A percentile compares a stretch with the other conserved stretches of the same genome.
Evolutionary conservation across 1,140 invertebrate species (phyloP).

Genomic region (Temnothorax curvispinosus): DNA sequence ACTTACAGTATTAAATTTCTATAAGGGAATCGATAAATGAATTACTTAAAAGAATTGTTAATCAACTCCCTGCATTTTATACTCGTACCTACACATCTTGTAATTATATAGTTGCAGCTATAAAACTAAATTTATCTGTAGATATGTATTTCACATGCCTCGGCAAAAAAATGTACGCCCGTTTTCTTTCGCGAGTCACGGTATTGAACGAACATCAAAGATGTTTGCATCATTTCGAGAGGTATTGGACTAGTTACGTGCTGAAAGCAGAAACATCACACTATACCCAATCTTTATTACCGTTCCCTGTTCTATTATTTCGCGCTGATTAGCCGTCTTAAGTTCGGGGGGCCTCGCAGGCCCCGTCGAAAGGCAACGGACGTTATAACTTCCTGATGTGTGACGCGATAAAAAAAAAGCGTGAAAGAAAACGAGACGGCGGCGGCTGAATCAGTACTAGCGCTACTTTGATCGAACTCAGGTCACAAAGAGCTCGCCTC

Average conservation of each 20-base stretch:
- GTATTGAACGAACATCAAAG: not conserved
- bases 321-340: constrained; percentile 61
- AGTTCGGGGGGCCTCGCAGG: constrained; percentile 31
- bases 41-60: not conserved
- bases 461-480: constrained; percentile 64
- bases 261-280: not conserved
- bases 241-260: not conserved
- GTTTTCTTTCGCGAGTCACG: not conserved
- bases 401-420: constrained; percentile 73
- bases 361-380: constrained; percentile 50
- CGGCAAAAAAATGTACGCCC: not conserved
- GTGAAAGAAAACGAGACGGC: constrained; percentile 69
- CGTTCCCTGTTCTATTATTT: constrained; percentile 19
- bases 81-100: not conserved
- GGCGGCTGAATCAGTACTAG: constrained; percentile 64
- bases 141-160: not conserved
- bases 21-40: not conserved
- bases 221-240: too few relatives aligned
- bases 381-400: constrained; percentile 75
- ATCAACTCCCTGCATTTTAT: not conserved
- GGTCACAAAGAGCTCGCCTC: constrained; percentile 76
- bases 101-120: not conserved
- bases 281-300: not conserved
- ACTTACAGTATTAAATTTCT: too few relatives aligned
- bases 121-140: not conserved